Percentiles rank a stretch among this genome's conserved stretches.
phyloP scores from a whole-genome alignment of 2,888 invertebrate genomes.

The Diabrotica balteata region DNA sequence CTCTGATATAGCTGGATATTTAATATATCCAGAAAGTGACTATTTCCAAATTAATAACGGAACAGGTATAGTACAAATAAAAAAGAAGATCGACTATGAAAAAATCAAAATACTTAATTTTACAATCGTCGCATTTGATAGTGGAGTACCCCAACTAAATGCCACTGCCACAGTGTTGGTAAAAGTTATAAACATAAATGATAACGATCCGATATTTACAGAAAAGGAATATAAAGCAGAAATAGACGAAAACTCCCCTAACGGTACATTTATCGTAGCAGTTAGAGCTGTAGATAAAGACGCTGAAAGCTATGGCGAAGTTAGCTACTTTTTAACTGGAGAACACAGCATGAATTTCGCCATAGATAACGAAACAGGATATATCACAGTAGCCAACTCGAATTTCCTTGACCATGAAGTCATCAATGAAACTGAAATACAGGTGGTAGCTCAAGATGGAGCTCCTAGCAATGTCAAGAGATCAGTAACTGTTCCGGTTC shows the following conservation, averaged over 20 bases:
- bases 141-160: constrained; percentile 84
- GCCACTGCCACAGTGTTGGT: constrained; percentile 80
- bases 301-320: constrained; percentile 77
- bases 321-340: constrained; percentile 80
- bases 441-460: constrained; percentile 82
- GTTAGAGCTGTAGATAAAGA: constrained; percentile 82
- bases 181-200: constrained; percentile 83
- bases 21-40: constrained; percentile 73
- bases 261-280: constrained; percentile 74
- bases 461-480: constrained; percentile 74
- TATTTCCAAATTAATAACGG: constrained; percentile 83
- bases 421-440: constrained; percentile 73
- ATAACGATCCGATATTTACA: constrained; percentile 83
- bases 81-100: constrained; percentile 85
- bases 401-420: constrained; percentile 81
- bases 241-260: constrained; percentile 77
- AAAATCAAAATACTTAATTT: constrained; percentile 77
- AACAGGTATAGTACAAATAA: constrained; percentile 80
- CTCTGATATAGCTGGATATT: constrained; percentile 80
- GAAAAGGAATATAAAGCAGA: constrained; percentile 73
- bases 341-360: constrained; percentile 76
- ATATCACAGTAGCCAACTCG: constrained; percentile 76
- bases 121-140: constrained; percentile 82
- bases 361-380: constrained; percentile 75
- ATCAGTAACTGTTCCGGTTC: constrained; percentile 78